Base-by-base conservation (phyloP, 37 sponge, comb jelly and placozoan genomes). In the Oopsacas minuta region DNA sequence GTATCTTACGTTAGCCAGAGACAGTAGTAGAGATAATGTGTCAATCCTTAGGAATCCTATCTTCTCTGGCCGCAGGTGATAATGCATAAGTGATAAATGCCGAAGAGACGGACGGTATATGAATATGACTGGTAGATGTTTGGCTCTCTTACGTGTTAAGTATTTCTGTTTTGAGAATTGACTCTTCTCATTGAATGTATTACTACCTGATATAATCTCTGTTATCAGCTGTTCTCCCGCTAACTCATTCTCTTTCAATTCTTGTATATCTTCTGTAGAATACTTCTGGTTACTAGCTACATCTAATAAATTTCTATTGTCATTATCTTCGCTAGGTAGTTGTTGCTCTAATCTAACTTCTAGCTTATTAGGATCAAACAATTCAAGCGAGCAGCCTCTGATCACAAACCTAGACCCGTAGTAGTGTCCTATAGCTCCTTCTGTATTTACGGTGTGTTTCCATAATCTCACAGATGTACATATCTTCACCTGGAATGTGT, bases 81-180 rank as follows among this genome's bases (percentile, higher is more conserved):
- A 90, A 46, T 22, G 39, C n/a, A 36, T 25, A 23, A 0, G 81
- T 5, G 30, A 36, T 83, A 88, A 36, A 30, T 39, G 81, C 34
- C 52, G 0, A 36, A 81, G 52, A 17, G 39, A 85, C 1, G 83
- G 36, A 34, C 30, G 52, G 35, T 37, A 36, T 23, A 38, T 30
- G 15, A 1, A 85, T 25, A 84, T 82, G 35, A 36, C 17, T 1
- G 51, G 36, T 35, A 87, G 75, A 84, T 52, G 90, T 92, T 85
- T 94, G 38, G 81, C 87, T 49, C 69, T 61, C 39, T 94, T 94
- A 83, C 88, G 90, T 35, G 86, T 81, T 35, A 94, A 85, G 86
- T 94, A 94, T 81, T 94, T 94, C 36, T 87, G 88, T 38, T 94
- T 89, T 32, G 95, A 92, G 85, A 85, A 94, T 81, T 88, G 88